Percentiles rank a stretch among this genome's conserved stretches.
phyloP scores from a whole-genome alignment of 2,888 invertebrate species.

The Drosophila mimetica region DNA sequence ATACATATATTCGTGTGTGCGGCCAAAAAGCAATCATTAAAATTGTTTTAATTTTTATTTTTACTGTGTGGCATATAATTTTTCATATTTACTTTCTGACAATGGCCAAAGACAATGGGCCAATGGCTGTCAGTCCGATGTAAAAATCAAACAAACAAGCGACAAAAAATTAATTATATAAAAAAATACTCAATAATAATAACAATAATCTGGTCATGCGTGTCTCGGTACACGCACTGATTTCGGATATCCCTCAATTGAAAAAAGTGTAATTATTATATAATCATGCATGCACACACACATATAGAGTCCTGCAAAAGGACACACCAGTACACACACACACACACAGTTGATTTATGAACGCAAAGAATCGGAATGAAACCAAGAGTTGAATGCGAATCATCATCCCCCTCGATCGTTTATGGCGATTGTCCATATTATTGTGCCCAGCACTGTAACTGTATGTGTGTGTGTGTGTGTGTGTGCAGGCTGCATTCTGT shows the following conservation, averaged over 20 bases:
- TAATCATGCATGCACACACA: slow-evolving; percentile 48
- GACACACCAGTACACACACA: too few species aligned
- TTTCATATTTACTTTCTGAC: slow-evolving; percentile 65
- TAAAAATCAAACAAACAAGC: slow-evolving; percentile 55
- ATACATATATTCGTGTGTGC: slow-evolving; percentile 14
- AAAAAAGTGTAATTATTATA: slow-evolving; percentile 68
- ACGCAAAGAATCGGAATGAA: slow-evolving; percentile 11
- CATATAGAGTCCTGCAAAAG: slow-evolving; percentile 1
- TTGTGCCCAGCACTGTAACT: slow-evolving; percentile 20
- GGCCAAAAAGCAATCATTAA: slow-evolving; percentile 56
- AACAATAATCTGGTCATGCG: slow-evolving; percentile 60
- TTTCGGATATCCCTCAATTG: slow-evolving; percentile 54
- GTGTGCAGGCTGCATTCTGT: slow-evolving; percentile 13
- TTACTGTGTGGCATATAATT: slow-evolving; percentile 53
- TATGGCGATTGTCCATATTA: slow-evolving; percentile 33
- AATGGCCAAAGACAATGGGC: slow-evolving; percentile 32
- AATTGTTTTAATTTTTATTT: slow-evolving; percentile 55
- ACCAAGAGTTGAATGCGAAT: slow-evolving; percentile 37
- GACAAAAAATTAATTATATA: slow-evolving; percentile 47
- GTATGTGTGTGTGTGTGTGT: not conserved
- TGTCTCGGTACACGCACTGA: slow-evolving; percentile 53
- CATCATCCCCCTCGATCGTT: slow-evolving; percentile 11
- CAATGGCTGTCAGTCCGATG: slow-evolving; percentile 40
- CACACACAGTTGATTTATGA: slow-evolving; percentile 22
- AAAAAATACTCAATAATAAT: slow-evolving; percentile 44